phyloP scores from a whole-genome alignment of 2,113 vertebrate species.

The Nicator chloris region DNA sequence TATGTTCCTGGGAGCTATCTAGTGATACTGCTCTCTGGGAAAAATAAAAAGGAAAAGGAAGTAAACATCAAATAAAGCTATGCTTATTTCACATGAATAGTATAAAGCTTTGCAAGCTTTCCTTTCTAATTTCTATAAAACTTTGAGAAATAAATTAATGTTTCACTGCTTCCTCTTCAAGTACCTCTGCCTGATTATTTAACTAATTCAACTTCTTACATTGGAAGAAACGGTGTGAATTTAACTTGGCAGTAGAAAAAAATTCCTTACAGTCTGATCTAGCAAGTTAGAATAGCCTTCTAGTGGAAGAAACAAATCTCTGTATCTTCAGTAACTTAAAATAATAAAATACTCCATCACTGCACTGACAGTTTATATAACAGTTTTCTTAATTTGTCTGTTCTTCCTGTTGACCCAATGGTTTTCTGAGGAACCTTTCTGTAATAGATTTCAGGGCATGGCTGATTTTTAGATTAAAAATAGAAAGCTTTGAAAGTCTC shows the following conservation, averaged over 20 bases:
- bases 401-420: background rate
- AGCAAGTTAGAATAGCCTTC: background rate
- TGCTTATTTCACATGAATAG: background rate
- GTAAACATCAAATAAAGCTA: background rate
- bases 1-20: background rate
- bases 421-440: background rate
- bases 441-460: background rate
- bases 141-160: background rate
- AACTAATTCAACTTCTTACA: background rate
- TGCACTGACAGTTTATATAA: background rate
- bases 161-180: background rate
- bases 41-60: background rate
- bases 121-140: background rate
- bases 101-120: background rate
- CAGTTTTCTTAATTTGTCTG: background rate
- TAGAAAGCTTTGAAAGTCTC: background rate
- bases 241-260: background rate
- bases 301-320: background rate
- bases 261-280: background rate
- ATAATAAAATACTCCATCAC: background rate
- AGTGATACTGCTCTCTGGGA: background rate
- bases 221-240: background rate
- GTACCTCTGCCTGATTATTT: background rate
- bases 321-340: background rate
- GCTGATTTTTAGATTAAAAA: background rate